Percentiles rank a stretch among this genome's conserved stretches.
Evolutionary conservation across 2,888 invertebrate genomes (phyloP).

Genomic region (Prenolepis imparis): DNA sequence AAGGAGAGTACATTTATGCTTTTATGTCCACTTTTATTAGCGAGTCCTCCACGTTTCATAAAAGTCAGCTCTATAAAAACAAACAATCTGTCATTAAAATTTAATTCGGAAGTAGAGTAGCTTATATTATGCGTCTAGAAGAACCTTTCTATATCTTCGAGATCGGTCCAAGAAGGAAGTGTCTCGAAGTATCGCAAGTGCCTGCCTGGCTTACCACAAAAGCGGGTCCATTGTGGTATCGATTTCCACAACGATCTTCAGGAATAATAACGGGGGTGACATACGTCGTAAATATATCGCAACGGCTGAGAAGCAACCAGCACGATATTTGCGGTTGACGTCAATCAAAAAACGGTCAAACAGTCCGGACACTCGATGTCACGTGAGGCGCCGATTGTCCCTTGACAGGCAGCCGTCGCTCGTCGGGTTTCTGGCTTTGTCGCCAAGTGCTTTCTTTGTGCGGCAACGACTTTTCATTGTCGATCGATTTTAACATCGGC

Average conservation of each 20-base stretch:
- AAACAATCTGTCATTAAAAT: constrained; percentile 40
- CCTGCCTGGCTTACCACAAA: constrained; percentile 51
- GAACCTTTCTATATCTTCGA: background rate
- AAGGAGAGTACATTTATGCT: background rate
- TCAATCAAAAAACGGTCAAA: constrained; percentile 78
- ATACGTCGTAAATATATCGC: constrained; percentile 65
- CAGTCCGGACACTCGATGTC: constrained; percentile 82
- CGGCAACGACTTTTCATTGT: constrained; percentile 70
- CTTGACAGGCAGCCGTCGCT: constrained; percentile 78
- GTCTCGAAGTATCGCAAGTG: constrained; percentile 49
- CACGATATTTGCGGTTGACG: constrained; percentile 72
- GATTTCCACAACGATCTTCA: constrained; percentile 70
- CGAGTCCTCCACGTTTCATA: background rate
- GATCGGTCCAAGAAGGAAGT: constrained; percentile 30
- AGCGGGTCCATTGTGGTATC: constrained; percentile 64
- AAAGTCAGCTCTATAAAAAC: constrained; percentile 8
- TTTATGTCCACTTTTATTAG: background rate
- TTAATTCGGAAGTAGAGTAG: constrained; percentile 3
- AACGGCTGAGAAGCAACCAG: constrained; percentile 48
- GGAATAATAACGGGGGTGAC: constrained; percentile 72
- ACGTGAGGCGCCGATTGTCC: constrained; percentile 77
- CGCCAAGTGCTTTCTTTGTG: constrained; percentile 62
- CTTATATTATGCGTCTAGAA: background rate
- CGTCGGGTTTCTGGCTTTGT: constrained; percentile 71
- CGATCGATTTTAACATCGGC: constrained; percentile 65